A percentile compares a stretch with the other conserved stretches of the same genome.
Evolutionary conservation across 2,888 invertebrate genomes (phyloP).

Genomic region (Teinopalpus imperialis): DNA sequence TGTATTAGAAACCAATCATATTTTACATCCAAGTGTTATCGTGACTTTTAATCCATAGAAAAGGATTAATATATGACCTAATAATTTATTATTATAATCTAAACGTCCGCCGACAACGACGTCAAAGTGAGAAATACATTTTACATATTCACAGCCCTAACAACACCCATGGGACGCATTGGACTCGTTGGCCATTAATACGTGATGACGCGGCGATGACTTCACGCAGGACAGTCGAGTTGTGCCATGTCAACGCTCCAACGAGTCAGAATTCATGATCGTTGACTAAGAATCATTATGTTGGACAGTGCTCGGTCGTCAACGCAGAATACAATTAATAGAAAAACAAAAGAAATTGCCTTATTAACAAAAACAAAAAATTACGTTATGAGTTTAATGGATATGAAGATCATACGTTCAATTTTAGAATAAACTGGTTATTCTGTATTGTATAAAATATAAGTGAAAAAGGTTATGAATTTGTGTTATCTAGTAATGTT

Average conservation of each 20-base stretch:
- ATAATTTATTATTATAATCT: constrained; percentile 50
- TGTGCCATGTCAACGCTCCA: neutral
- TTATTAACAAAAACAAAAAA: too few relatives aligned
- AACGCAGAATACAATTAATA: too few relatives aligned
- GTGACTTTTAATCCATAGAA: neutral
- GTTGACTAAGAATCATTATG: neutral
- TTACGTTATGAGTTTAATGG: too few relatives aligned
- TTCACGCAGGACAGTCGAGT: neutral
- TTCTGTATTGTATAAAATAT: too few relatives aligned
- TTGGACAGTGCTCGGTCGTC: neutral
- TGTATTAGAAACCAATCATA: too few relatives aligned
- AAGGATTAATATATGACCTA: constrained; percentile 37
- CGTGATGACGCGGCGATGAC: neutral
- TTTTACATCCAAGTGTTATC: too few relatives aligned
- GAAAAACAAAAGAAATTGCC: too few relatives aligned
- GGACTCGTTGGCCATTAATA: constrained; percentile 32
- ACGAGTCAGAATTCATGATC: neutral
- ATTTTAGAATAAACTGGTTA: too few relatives aligned
- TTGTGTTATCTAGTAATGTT: too few relatives aligned
- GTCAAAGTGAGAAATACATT: constrained; percentile 40
- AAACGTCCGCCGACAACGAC: constrained; percentile 25
- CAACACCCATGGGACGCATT: constrained; percentile 48
- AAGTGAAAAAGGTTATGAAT: too few relatives aligned
- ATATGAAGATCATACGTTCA: too few relatives aligned
- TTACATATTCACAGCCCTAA: constrained; percentile 75